Base-by-base conservation (phyloP, 2,113 vertebrate genomes). In the Mustelus asterias region DNA sequence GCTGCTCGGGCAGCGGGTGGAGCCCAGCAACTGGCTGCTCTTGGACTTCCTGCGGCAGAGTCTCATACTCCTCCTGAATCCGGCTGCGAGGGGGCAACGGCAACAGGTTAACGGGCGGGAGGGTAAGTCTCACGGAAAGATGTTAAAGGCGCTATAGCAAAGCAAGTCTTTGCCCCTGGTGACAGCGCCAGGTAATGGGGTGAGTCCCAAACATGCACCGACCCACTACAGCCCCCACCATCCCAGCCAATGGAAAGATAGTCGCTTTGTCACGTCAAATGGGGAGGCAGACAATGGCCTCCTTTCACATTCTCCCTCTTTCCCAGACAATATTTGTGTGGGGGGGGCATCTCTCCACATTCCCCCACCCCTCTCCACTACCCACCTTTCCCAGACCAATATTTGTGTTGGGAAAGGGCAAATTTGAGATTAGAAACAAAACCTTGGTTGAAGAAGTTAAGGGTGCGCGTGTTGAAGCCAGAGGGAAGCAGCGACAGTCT, bases 21-120 rank as follows among this genome's bases (percentile, higher is more conserved):
- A 96, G 96, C 97, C 97, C 0, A 96, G 96, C 13, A 97, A 97
- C 96, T 96, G 98, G 90, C 95, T 96, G 96, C 96, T 96, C 95
- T 96, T 96, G 0, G 96, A 97, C 41, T 97, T 98, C 95, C 98
- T 97, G 90, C 98, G 98, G 60, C 98, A 99, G 18, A 99, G 98
- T 86, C 99, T 98, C 97, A 99, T 97, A 96, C 99, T 99, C 96
- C 98, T 98, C 5, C 98, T 98, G 97, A 99, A 99, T 3, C 99
- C 99, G 63, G 98, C 99, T 99, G 97, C 16, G 76, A 96, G 5
- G 29, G 29, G 18, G 24, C 10, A 3, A 60, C 4, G 14, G 18
- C 16, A 67, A 65, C 7, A 8, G 18, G 8, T 92, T 65, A 37
- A 93, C 22, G 18, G 37, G 16, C 16, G 18, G 60, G 41, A 48